A percentile compares a stretch with the other conserved stretches of the same genome.
Conservation (phyloP, 1,140 invertebrate species). For the Aphis craccivora region DNA sequence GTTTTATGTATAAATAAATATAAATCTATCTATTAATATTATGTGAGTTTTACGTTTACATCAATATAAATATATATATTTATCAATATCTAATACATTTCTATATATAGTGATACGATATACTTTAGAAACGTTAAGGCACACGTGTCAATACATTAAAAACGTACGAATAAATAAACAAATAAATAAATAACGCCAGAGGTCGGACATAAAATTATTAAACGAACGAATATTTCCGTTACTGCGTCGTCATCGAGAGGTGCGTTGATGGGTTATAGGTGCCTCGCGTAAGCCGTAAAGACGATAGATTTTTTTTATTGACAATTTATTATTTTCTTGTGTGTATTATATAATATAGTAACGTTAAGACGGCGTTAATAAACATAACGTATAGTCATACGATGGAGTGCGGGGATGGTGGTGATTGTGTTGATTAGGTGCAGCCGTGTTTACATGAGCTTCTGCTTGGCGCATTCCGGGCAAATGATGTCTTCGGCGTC, state of each 20-base stretch:
- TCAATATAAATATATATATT: slow-evolving; percentile 12
- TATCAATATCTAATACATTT: slow-evolving; percentile 34
- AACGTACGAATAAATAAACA: slow-evolving; percentile 27
- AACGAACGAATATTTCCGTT: neutral
- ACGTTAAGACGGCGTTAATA: neutral
- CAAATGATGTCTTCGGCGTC: slow-evolving; percentile 97
- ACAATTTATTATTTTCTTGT: neutral
- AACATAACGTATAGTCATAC: neutral
- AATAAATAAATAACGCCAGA: neutral
- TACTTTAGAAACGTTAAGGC: slow-evolving; percentile 9
- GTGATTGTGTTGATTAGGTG: neutral
- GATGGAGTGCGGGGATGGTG: neutral
- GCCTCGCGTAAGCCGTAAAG: neutral
- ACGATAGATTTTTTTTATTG: neutral
- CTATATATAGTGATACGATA: slow-evolving; percentile 11
- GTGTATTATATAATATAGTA: neutral
- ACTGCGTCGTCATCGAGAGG: neutral
- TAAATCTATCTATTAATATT: neutral
- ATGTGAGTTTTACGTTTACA: neutral
- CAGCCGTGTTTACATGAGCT: slow-evolving; percentile 73
- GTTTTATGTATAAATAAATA: neutral
- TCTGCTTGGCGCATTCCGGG: slow-evolving; percentile 97
- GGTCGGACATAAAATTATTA: neutral
- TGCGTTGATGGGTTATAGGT: neutral
- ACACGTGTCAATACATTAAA: neutral